These are phyloP conservation scores for Argyra leucocephala DNA, from an alignment of 2,888 invertebrate species.

Conservation along the genomic window DNA sequence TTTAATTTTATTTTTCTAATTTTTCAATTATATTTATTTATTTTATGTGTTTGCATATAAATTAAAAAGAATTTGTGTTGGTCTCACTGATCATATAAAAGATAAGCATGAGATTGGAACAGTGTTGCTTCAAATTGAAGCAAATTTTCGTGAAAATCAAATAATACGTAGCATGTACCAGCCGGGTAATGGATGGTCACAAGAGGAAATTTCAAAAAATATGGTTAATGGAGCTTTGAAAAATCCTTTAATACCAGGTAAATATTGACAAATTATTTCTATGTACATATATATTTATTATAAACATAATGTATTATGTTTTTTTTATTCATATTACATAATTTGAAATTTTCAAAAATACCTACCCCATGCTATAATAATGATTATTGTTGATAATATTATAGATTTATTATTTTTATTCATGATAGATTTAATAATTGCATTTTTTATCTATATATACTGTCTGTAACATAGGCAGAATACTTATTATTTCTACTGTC, in stretches of 20 bases:
- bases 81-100: constrained; percentile 38
- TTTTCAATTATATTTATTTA: constrained; percentile 13
- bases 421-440: no score
- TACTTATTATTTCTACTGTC: no score
- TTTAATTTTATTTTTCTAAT: constrained; percentile 11
- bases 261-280: no score
- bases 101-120: constrained; percentile 37
- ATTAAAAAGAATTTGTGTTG: constrained; percentile 36
- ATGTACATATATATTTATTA: no score
- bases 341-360: no score
- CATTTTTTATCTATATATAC: no score
- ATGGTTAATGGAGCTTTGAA: constrained; percentile 41
- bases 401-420: no score
- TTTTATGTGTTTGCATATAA: constrained; percentile 10
- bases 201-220: constrained; percentile 43
- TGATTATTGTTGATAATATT: no score
- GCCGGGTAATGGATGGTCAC: constrained; percentile 42
- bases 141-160: constrained; percentile 42
- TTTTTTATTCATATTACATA: no score
- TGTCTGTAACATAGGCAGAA: no score
- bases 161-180: constrained; percentile 42
- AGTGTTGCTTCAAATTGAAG: constrained; percentile 40
- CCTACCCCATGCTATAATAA: no score
- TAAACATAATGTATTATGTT: no score
- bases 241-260: constrained; percentile 39